Evolutionary conservation across 2,888 invertebrate species (phyloP).

Genomic region (Leucozona laternaria): DNA sequence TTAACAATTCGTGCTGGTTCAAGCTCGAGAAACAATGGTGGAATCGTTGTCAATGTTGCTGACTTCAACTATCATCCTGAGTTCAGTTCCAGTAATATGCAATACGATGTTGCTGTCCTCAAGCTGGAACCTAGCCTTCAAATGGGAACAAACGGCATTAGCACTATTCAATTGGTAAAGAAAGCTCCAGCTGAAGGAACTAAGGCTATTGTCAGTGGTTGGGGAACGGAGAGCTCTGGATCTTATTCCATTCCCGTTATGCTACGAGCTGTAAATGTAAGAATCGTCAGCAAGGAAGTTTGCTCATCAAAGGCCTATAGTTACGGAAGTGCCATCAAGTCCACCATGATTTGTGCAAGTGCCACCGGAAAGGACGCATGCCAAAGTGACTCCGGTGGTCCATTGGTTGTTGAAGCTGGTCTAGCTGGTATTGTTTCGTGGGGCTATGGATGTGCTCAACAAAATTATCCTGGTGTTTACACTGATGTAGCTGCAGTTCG

Average conservation of each 20-base stretch:
- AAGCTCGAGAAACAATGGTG: conserved; percentile 80
- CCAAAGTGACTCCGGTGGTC: conserved; percentile 77
- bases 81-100: conserved; percentile 84
- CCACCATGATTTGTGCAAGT: conserved; percentile 8
- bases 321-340: conserved; percentile 11
- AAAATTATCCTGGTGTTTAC: conserved; percentile 79
- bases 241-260: conserved; percentile 10
- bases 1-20: conserved; percentile 85
- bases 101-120: conserved; percentile 85
- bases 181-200: conserved; percentile 76
- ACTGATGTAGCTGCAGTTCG: conserved; percentile 74
- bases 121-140: conserved; percentile 83
- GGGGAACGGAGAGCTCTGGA: conserved; percentile 78
- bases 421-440: conserved; percentile 80
- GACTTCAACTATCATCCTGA: conserved; percentile 82
- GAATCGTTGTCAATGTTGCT: conserved; percentile 74
- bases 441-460: conserved; percentile 79
- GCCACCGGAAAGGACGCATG: conserved; percentile 1
- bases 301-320: neutral
- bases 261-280: neutral
- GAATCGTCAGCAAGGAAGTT: neutral
- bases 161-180: conserved; percentile 83
- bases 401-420: conserved; percentile 62
- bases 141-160: conserved; percentile 82
- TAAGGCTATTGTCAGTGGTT: conserved; percentile 77